phyloP scores from a whole-genome alignment of 2,797 vertebrate genomes.

The Hybognathus amarus region DNA sequence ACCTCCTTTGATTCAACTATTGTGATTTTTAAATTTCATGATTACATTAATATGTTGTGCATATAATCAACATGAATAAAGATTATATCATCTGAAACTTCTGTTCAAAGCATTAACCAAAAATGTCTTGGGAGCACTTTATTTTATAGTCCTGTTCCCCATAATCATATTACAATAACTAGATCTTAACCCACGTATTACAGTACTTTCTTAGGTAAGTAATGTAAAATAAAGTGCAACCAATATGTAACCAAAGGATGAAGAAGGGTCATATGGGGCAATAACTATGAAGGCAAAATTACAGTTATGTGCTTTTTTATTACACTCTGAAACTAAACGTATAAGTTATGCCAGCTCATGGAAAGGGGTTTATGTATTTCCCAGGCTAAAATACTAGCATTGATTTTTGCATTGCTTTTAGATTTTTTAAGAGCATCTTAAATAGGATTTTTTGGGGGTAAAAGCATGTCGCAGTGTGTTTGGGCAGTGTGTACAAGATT shows the following conservation, averaged over 20 bases:
- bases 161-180: too few species aligned
- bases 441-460: too few species aligned
- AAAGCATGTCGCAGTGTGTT: neutral
- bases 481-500: neutral
- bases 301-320: neutral
- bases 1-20: constrained; percentile 2
- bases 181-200: too few species aligned
- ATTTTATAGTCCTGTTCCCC: too few species aligned
- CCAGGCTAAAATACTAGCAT: neutral
- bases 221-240: too few species aligned
- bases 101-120: constrained; percentile 57
- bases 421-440: neutral
- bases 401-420: neutral
- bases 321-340: too few species aligned
- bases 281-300: neutral
- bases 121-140: constrained; percentile 27
- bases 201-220: too few species aligned
- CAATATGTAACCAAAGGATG: constrained; percentile 43
- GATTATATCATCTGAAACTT: constrained; percentile 23
- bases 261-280: neutral
- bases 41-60: neutral
- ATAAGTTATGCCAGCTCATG: neutral
- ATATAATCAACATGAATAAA: constrained; percentile 8
- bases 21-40: neutral
- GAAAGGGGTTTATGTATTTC: neutral